phyloP scores from a whole-genome alignment of 2,888 invertebrate genomes.

The Bombylius major region DNA sequence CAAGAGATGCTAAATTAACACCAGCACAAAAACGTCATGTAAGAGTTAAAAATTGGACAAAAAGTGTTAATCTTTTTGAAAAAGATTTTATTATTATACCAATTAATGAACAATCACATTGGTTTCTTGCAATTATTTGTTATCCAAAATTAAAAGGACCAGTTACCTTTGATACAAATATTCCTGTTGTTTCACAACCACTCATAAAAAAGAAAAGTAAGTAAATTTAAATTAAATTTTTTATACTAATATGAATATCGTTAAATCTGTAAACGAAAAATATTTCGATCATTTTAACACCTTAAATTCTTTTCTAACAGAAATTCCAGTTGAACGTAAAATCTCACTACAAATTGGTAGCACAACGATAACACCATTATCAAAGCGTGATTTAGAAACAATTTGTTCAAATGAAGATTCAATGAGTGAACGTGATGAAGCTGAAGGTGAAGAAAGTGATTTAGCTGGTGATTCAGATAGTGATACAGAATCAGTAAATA shows the following conservation, averaged over 20 bases:
- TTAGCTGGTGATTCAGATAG: conserved; percentile 40
- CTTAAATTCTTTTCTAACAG: conserved; percentile 5
- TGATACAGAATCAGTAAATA: conserved; percentile 25
- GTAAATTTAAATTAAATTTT: conserved; percentile 1
- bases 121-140: conserved; percentile 95
- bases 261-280: background rate
- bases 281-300: background rate
- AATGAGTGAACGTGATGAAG: conserved; percentile 62
- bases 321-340: conserved; percentile 36
- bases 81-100: conserved; percentile 96
- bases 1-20: conserved; percentile 49
- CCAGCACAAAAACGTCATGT: conserved; percentile 77
- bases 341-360: conserved; percentile 52
- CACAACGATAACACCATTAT: conserved; percentile 47
- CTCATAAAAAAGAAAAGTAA: conserved; percentile 40
- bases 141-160: conserved; percentile 73
- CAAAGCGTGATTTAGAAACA: conserved; percentile 42
- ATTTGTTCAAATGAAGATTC: conserved; percentile 56
- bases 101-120: conserved; percentile 95
- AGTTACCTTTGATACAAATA: conserved; percentile 52
- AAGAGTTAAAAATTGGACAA: conserved; percentile 92
- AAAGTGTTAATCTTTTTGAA: conserved; percentile 88
- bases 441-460: conserved; percentile 69
- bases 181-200: conserved; percentile 42
- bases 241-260: background rate